Base-by-base conservation (phyloP, 2,888 invertebrate genomes). In the Eremobia ochroleuca region DNA sequence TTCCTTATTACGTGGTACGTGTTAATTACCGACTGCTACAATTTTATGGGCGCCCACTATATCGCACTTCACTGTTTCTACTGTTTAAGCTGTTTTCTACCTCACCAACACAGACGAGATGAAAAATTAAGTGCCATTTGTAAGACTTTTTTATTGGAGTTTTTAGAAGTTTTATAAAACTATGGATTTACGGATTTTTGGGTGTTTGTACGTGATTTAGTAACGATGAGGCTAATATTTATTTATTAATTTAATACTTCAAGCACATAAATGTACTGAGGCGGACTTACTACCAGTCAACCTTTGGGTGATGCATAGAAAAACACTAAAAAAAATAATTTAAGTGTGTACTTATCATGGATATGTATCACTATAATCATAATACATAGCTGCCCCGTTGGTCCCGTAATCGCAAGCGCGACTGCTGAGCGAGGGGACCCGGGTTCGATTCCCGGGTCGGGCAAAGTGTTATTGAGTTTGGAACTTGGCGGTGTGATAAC, bases 1-100 rank as follows among this genome's bases (percentile, higher is more conserved):
- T 93, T 92, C 91, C 91, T 91, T 90, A 91, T 90, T 89, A 92
- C 89, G 85, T 83, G 85, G 86, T 89, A 91, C 91, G 93, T 93
- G 93, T 91, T 93, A 93, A 93, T 93, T 93, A 92, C 92, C 87
- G 83, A 89, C 87, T 88, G 88, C 90, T 89, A 91, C 83, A 86
- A 90, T 92, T 93, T 92, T 93, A 93, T 90, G 92, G 89, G 83
- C 79, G 62, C 85, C 83, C 88, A 88, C 89, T 91, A 81, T 79
- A 85, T 79, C 78, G 87, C 77, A 83, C 81, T 85, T 81, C 76
- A 62, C 81, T 72, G 71, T 85, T 67, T 85, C 81, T 75, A 82
- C 85, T 82, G 81, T 79, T 82, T 81, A 85, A 85, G 83, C 62
- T 83, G 72, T 83, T 86, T 85, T 76, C 77, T 55, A 75, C 67